Conservation (phyloP, 2,888 invertebrate genomes). For the Ectobius pallidus region DNA sequence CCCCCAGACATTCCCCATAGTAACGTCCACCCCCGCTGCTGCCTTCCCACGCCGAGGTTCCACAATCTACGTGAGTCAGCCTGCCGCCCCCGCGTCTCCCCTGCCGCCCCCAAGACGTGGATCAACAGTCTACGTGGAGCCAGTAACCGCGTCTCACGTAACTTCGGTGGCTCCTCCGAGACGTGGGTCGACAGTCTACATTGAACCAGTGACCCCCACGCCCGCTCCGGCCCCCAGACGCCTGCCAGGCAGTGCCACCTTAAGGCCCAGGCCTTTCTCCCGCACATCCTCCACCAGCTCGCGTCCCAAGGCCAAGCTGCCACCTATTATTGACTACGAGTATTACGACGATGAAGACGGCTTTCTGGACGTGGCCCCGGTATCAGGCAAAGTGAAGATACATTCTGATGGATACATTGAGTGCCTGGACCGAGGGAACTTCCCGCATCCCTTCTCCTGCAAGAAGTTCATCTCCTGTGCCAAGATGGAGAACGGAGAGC, state of each 20-base stretch:
- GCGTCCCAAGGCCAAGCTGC: conserved; percentile 49
- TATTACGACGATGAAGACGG: conserved; percentile 68
- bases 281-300: conserved; percentile 20
- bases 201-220: background rate
- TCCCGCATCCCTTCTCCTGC: conserved; percentile 89
- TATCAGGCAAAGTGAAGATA: conserved; percentile 63
- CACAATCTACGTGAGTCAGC: conserved; percentile 5
- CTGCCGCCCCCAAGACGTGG: conserved; percentile 14
- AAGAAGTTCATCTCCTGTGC: conserved; percentile 92
- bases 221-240: background rate
- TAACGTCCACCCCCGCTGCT: background rate
- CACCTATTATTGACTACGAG: conserved; percentile 63
- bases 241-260: conserved; percentile 28
- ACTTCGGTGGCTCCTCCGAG: background rate
- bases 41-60: conserved; percentile 22
- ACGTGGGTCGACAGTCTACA: conserved; percentile 29
- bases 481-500: conserved; percentile 71
- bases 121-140: conserved; percentile 25
- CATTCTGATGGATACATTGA: conserved; percentile 76
- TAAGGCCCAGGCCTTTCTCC: conserved; percentile 44
- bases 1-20: background rate
- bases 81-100: background rate
- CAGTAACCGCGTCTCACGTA: background rate
- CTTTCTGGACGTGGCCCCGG: conserved; percentile 60
- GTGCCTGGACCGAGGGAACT: conserved; percentile 88